These are phyloP conservation scores for Halictus ligatus DNA, from an alignment of 2,888 invertebrate species.

Conservation along the genomic window DNA sequence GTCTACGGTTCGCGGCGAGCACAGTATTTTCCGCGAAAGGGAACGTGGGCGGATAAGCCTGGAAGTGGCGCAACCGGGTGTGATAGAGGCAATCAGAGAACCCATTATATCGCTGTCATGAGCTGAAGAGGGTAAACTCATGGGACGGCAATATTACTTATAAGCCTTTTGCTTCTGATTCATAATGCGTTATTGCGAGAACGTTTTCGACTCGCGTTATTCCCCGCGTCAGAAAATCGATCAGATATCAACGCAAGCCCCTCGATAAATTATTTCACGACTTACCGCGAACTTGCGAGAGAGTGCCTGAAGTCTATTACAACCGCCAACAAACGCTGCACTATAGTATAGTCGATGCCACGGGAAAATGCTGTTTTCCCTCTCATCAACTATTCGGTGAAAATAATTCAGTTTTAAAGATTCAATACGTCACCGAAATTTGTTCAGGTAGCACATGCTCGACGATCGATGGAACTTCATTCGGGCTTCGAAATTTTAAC, in stretches of 20 bases:
- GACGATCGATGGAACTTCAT: constrained; percentile 43
- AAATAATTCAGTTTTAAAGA: constrained; percentile 41
- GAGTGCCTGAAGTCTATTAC: not conserved
- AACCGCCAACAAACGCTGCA: not conserved
- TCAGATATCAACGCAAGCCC: not conserved
- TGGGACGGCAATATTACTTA: constrained; percentile 57
- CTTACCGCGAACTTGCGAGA: not conserved
- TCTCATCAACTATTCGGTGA: not conserved
- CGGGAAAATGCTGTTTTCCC: not conserved
- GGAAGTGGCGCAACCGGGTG: constrained; percentile 69
- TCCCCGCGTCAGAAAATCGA: not conserved
- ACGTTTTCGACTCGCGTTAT: constrained; percentile 17
- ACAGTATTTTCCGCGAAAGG: constrained; percentile 66
- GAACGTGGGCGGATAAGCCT: constrained; percentile 66
- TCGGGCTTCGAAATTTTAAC: constrained; percentile 34
- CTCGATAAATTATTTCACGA: constrained; percentile 24
- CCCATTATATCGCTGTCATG: constrained; percentile 67
- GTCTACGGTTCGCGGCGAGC: constrained; percentile 60
- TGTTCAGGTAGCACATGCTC: constrained; percentile 20
- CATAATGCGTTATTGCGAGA: constrained; percentile 60
- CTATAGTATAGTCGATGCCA: not conserved
- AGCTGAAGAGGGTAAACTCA: constrained; percentile 61
- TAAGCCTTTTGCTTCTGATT: constrained; percentile 57
- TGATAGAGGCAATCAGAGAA: constrained; percentile 71
- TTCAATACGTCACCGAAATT: constrained; percentile 44